Evolutionary conservation across 1,140 invertebrate species (phyloP).

Genomic region (Contarinia nasturtii): DNA sequence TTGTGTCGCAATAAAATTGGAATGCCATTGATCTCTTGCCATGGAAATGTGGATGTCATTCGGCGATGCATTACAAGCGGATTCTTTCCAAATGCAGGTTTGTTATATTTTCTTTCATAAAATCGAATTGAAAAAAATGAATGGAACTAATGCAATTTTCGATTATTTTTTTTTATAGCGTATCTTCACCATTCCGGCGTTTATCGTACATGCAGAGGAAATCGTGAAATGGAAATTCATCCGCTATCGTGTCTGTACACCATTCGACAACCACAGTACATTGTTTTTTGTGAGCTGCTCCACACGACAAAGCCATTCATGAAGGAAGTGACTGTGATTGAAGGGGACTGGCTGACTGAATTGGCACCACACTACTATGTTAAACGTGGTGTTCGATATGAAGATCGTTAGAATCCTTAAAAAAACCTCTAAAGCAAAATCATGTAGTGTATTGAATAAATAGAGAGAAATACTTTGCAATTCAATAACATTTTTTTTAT

Average conservation of each 20-base stretch:
- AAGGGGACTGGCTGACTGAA: conserved; percentile 77
- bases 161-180: no score
- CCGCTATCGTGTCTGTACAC: conserved; percentile 80
- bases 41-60: conserved; percentile 47
- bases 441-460: no score
- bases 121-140: no score
- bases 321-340: conserved; percentile 72
- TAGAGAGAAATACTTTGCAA: no score
- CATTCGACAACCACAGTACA: conserved; percentile 75
- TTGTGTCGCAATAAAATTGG: conserved; percentile 48
- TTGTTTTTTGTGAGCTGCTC: conserved; percentile 57
- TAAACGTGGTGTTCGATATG: background rate
- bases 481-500: no score
- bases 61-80: conserved; percentile 71
- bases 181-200: conserved; percentile 65
- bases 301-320: conserved; percentile 75
- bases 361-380: conserved; percentile 85
- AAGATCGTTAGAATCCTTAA: background rate
- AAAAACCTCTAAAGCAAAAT: no score
- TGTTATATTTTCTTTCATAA: no score
- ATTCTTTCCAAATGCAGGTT: conserved; percentile 70
- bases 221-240: conserved; percentile 62
- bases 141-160: no score
- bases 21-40: conserved; percentile 42
- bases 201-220: conserved; percentile 71